These are phyloP conservation scores for Anomalospiza imberbis DNA, from an alignment of 2,797 vertebrate species.

Conservation along the genomic window DNA sequence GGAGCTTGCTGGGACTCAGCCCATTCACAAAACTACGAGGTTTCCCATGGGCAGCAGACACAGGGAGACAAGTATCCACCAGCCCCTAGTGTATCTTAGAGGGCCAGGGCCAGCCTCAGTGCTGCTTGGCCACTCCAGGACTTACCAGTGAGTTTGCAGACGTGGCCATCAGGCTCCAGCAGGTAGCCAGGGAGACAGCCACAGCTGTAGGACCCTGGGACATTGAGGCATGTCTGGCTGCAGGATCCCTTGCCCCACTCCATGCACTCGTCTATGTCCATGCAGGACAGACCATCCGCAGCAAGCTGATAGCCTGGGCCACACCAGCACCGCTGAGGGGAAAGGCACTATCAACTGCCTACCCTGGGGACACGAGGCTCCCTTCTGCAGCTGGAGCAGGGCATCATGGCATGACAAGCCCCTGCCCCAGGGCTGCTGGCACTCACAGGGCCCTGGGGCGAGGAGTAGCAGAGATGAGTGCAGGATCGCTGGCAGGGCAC, in stretches of 20 bases:
- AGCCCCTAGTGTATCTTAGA: neutral
- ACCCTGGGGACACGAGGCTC: accelerated
- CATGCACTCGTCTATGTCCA: slow-evolving; percentile 84
- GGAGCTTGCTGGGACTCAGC: neutral
- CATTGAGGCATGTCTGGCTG: slow-evolving; percentile 86
- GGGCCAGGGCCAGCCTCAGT: neutral
- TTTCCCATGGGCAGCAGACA: neutral
- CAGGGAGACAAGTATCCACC: accelerated
- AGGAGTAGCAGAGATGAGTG: slow-evolving; percentile 78
- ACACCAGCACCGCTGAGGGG: slow-evolving; percentile 38
- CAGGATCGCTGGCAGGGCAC: slow-evolving; percentile 65
- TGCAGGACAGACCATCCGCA: slow-evolving; percentile 65
- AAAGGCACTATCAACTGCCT: neutral
- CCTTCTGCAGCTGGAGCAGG: neutral
- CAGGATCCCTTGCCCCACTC: slow-evolving; percentile 58
- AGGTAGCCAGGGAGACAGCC: slow-evolving; percentile 77
- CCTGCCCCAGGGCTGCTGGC: neutral
- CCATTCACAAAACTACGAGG: neutral
- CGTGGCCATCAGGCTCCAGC: slow-evolving; percentile 79
- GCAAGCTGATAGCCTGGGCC: neutral
- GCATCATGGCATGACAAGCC: neutral
- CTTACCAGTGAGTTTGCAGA: slow-evolving; percentile 86
- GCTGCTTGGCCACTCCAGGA: neutral
- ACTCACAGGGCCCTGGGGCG: slow-evolving; percentile 86
- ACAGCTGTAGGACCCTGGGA: slow-evolving; percentile 81